Base-by-base conservation (phyloP, 2,888 invertebrate genomes). In the Parnassius apollo region DNA sequence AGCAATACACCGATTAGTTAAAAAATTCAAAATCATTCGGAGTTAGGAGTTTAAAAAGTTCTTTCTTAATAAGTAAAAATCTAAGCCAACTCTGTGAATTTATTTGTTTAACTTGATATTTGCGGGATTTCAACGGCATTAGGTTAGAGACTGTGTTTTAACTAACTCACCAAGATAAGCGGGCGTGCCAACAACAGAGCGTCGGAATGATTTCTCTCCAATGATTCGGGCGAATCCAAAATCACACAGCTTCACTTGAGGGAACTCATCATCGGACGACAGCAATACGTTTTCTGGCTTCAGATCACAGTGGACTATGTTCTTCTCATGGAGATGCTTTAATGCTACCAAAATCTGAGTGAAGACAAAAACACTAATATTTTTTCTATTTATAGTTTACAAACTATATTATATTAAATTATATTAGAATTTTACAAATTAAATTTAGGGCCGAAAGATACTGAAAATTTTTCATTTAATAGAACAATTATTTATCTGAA, bases 171-270 rank as follows among this genome's bases (percentile, higher is more conserved):
- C 97, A 66, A 99, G 93, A 88, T 99, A 99, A 0, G 99, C 99
- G 1, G 99, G 99, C 0, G 99, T 99, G 66, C 99, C 99, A 46
- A 99, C 99, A 18, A 99, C 99, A 57, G 98, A 98, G 72, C 99
- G 92, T 7, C 99, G 93, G 90, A 99, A 99, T 59, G 98, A 98
- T 86, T 98, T 98, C 90, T 99, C 99, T 2, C 99, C 99, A 80
- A 99, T 99, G 81, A 99, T 99, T 71, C 99, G 93, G 9, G 99
- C 99, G 92, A 99, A 99, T 56, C 99, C 99, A 90, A 99, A 99
- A 93, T 99, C 99, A 88, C 99, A 99, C 44, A 99, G 93, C 91
- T 99, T 99, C 57, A 99, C 99, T 93, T 99, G 99, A 46, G 99
- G 99, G 88, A 97, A 98, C 82, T 98, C 98, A 42, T 95, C 95